Base-by-base conservation (phyloP, 2,797 vertebrate species). In the Chaetodon trifasciatus region DNA sequence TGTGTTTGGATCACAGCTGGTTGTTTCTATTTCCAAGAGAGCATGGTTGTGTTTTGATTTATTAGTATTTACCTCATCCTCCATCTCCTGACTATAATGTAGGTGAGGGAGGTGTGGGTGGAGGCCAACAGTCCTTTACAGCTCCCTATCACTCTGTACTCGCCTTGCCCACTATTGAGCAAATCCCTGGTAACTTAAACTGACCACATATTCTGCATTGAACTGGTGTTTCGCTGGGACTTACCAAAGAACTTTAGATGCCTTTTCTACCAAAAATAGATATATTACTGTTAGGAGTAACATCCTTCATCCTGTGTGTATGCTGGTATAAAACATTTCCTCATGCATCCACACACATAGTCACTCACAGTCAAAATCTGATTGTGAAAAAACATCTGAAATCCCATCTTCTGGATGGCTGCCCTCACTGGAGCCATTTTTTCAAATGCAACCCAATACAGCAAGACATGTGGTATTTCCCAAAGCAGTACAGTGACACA, bases 391-490 rank as follows among this genome's bases (percentile, higher is more conserved):
- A 57, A 62, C 35, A 55, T 53, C 42, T 70, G 28, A 70, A 87
- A 89, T 68, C n/a, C 39, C 62, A 87, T 87, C 66, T 79, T 75
- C 69, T 71, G 76, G 74, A 82, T 71, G 73, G 53, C 44, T 79
- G 81, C 71, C 58, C 82, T 52, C 11, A 62, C 53, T 35, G 62
- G 21, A 69, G 65, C 57, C 52, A 68, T 74, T 79, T 85, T 74
- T 82, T 42, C 23, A 74, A 74, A 55, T 49, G 49, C 70, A 68
- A 74, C 42, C 67, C 67, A 69, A 32, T 53, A 53, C 70, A 56
- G 61, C 35, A 6, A 55, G 49, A 70, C 64, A 70, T 19, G 32
- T 8, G 3, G 35, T 40, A 32, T 74, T 81, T 86, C 62, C 58
- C 39, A 77, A 68, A 85, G 68, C 72, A 73, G 74, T 63, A 70